Conservation (phyloP, 2,888 invertebrate species). For the Leptarthrus brevirostris region DNA sequence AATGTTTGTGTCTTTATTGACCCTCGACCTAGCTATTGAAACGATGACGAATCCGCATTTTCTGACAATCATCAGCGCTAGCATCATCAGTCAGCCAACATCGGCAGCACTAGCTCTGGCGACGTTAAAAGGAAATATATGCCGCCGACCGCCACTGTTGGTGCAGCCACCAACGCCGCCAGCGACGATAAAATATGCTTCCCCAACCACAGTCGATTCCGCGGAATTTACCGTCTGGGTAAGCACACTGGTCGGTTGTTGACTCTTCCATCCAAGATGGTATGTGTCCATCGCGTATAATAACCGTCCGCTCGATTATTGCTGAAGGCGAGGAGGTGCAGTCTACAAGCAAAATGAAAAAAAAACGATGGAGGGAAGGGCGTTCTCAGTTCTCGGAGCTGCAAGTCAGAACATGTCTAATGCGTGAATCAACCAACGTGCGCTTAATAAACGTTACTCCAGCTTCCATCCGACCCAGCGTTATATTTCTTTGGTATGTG, state of each 20-base stretch:
- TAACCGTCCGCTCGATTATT: background rate
- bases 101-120: too few relatives aligned
- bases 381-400: background rate
- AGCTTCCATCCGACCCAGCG: too few relatives aligned
- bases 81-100: too few relatives aligned
- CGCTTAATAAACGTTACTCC: background rate
- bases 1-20: too few relatives aligned
- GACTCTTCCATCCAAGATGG: background rate
- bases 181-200: background rate
- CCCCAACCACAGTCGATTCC: background rate
- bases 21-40: too few relatives aligned
- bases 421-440: background rate
- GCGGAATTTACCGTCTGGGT: background rate
- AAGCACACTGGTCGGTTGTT: background rate
- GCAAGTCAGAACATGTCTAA: slow-evolving; percentile 12
- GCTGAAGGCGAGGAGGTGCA: background rate
- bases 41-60: too few relatives aligned
- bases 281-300: background rate
- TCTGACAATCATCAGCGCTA: too few relatives aligned
- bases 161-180: background rate
- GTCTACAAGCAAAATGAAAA: background rate
- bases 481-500: too few relatives aligned
- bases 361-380: background rate
- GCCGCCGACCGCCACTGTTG: background rate
- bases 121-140: too few relatives aligned